Evolutionary conservation across 2,888 invertebrate species (phyloP).

Genomic region (Ryuthela nishihirai): DNA sequence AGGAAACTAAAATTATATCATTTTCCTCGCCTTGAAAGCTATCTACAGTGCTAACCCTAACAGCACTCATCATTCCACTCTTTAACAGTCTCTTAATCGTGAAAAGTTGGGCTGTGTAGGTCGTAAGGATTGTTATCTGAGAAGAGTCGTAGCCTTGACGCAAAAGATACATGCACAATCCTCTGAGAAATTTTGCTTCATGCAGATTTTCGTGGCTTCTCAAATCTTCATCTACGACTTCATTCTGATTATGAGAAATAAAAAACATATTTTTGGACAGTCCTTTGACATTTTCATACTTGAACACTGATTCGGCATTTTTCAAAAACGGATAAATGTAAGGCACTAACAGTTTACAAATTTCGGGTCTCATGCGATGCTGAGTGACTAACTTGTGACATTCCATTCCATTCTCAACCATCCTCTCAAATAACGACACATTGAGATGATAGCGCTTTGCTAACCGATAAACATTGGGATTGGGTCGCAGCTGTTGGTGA

Average conservation of each 20-base stretch:
- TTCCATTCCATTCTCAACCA: conserved; percentile 46
- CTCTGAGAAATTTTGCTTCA: conserved; percentile 44
- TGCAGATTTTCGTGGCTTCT: conserved; percentile 43
- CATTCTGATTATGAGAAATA: conserved; percentile 37
- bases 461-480: conserved; percentile 50
- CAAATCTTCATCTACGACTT: conserved; percentile 25
- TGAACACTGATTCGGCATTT: conserved; percentile 43
- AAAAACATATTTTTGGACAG: conserved; percentile 47
- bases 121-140: conserved; percentile 49
- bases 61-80: conserved; percentile 2
- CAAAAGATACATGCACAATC: conserved; percentile 42
- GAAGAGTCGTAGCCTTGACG: conserved; percentile 44
- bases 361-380: conserved; percentile 51
- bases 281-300: conserved; percentile 44
- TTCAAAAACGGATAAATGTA: conserved; percentile 47
- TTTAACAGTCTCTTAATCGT: conserved; percentile 21
- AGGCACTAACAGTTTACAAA: conserved; percentile 48
- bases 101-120: conserved; percentile 48
- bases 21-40: conserved; percentile 46
- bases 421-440: conserved; percentile 51
- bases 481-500: conserved; percentile 54
- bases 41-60: conserved; percentile 42
- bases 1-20: conserved; percentile 45
- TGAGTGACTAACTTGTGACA: conserved; percentile 49
- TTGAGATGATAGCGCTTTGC: conserved; percentile 50